These are phyloP conservation scores for Carposina sasakii DNA, from an alignment of 1,140 invertebrate genomes.

Conservation along the genomic window DNA sequence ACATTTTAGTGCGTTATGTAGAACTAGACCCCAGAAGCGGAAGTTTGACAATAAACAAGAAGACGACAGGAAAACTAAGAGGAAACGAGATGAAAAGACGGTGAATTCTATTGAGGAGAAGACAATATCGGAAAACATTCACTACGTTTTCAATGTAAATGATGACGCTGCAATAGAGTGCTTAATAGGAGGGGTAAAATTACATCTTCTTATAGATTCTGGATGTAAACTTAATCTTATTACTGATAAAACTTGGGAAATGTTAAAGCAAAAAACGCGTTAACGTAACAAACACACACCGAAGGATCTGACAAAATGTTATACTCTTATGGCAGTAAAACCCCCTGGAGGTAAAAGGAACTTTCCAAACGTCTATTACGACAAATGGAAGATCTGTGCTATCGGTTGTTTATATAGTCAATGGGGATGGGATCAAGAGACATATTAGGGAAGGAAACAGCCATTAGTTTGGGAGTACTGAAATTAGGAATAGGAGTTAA, in stretches of 20 bases:
- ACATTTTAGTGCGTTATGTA: constrained; percentile 6
- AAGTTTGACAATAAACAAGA: constrained; percentile 1
- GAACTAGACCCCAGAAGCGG: not conserved
- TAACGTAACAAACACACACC: not conserved
- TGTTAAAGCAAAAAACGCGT: not conserved
- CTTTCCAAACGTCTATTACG: constrained; percentile 3
- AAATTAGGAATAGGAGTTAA: constrained; percentile 6
- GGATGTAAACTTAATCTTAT: constrained; percentile 7
- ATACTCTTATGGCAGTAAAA: constrained; percentile 7
- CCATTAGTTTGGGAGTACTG: not conserved
- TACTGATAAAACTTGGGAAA: constrained; percentile 8
- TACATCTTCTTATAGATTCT: constrained; percentile 7
- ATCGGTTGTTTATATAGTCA: constrained; percentile 3
- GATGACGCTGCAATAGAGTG: constrained; percentile 5
- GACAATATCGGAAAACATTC: not conserved
- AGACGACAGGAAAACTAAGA: not conserved
- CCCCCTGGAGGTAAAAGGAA: constrained; percentile 2
- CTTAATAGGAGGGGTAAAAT: constrained; percentile 6
- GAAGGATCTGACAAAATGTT: not conserved
- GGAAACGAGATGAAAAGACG: not conserved
- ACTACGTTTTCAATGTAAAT: constrained; percentile 6
- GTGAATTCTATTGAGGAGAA: not conserved
- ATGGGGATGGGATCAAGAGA: constrained; percentile 8
- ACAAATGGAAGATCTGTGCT: not conserved
- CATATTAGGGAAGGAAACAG: constrained; percentile 3